Evolutionary conservation across 1,140 invertebrate genomes (phyloP), one percentile per base, ranked within the genome.

Genomic region (Stratiolaelaps scimitus): DNA sequence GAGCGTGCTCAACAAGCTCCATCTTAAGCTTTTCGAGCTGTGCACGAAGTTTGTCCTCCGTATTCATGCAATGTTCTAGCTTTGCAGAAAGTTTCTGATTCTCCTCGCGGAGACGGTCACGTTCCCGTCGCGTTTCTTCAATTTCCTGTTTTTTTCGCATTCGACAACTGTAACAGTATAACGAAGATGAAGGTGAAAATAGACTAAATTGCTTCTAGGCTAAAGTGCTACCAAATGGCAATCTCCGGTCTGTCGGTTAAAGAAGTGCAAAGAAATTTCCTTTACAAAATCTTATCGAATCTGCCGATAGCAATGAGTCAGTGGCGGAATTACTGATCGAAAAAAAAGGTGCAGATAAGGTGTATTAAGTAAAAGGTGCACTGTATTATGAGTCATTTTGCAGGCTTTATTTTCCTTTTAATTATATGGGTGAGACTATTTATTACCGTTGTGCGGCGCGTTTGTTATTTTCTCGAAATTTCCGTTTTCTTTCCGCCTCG

Each of bases 381-480:
- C n/a, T n/a, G n/a, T n/a, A n/a, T n/a, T n/a, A n/a, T n/a, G n/a
- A n/a, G n/a, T n/a, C n/a, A n/a, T n/a, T n/a, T n/a, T 10, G 10
- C 4, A 40, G 34, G 34, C 5, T 0, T 40, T 6, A 40, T 6
- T 40, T 40, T 4, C 34, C 34, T 40, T 6, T 6, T 10, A 10
- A 40, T 40, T 40, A 40, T 6, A 40, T 10, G 10, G 10, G 4
- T 6, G 10, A 40, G 4, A 60, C 5, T 29, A 20, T 19, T 5
- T 26, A 23, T 17, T 29, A 60, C 53, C 53, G 26, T 26, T 60
- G 53, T 29, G 53, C 53, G 6, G 53, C 53, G 13, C 26, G 20
- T 34, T 60, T 60, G 53, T 60, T 60, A 26, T 60, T 60, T 23
- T 60, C 53, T 60, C 53, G 53, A 34, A 60, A 60, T 26, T 60